phyloP scores from a whole-genome alignment of 2,888 invertebrate species.

The Encarsia formosa region DNA sequence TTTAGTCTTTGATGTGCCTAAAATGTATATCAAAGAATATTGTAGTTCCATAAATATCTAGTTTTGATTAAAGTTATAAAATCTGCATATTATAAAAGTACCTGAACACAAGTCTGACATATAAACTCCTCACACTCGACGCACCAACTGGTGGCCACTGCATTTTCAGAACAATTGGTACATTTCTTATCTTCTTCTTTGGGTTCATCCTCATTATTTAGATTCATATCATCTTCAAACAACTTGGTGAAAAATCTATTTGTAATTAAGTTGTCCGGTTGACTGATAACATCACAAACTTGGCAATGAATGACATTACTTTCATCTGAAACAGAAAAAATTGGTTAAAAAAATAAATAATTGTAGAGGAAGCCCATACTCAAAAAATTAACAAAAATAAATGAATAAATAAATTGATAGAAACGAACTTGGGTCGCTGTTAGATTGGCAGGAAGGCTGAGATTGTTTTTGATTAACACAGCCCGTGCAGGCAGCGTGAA shows the following conservation, averaged over 20 bases:
- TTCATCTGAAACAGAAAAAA: slow-evolving; percentile 34
- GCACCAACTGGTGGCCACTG: slow-evolving; percentile 82
- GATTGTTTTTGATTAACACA: too few relatives aligned
- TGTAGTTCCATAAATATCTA: neutral
- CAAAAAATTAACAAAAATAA: neutral
- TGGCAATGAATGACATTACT: slow-evolving; percentile 60
- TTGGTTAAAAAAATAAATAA: neutral
- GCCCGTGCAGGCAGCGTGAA: slow-evolving; percentile 78
- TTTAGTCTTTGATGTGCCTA: slow-evolving; percentile 86
- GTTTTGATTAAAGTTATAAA: slow-evolving; percentile 2
- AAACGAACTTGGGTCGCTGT: neutral
- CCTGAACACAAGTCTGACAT: slow-evolving; percentile 79
- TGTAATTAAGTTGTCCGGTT: slow-evolving; percentile 71
- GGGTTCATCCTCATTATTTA: slow-evolving; percentile 43
- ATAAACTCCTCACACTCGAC: slow-evolving; percentile 88
- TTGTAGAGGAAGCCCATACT: neutral
- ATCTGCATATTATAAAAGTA: slow-evolving; percentile 32
- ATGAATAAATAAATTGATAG: neutral
- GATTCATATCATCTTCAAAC: slow-evolving; percentile 53
- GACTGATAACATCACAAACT: slow-evolving; percentile 69
- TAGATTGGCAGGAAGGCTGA: neutral
- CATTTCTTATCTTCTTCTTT: slow-evolving; percentile 61
- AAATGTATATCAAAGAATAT: slow-evolving; percentile 34
- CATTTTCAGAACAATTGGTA: slow-evolving; percentile 83
- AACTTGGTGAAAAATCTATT: slow-evolving; percentile 78